Evolutionary conservation across 1,140 invertebrate species (phyloP), one percentile per base, ranked within the genome.

Genomic region (Triops cancriformis): DNA sequence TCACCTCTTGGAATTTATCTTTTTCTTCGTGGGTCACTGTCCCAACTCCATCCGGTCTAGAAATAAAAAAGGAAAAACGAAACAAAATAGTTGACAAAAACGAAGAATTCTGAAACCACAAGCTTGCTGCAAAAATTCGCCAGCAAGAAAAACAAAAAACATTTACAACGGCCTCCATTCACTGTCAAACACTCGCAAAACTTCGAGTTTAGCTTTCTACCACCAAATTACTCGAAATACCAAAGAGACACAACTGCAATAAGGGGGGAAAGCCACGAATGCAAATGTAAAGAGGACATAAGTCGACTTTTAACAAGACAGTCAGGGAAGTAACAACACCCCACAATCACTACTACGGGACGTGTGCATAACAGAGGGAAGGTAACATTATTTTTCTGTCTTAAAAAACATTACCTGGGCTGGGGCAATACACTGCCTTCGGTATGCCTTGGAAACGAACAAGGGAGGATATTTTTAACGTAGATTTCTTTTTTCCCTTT

Each of bases 11-110:
- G 86, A 99, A 99, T 83, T 96, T 96, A 82, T 98, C 96, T 84
- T 97, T 98, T 84, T 99, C 98, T 84, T 97, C 96, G 82, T 95
- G 90, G 5, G 95, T 95, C 78, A 99, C 97, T 81, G 97, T 99
- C 79, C 97, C 97, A 79, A 99, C 96, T 23, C 97, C 97, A 86
- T 99, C 98, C 37, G 97, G 96, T 86, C 96, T 97, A 87, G 27
- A 80, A 72, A 27, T 0, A 72, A 73, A 42, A 73, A 74, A 72
- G 26, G 18, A n/a, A 26, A 42, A 43, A 26, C 23, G 74, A 9
- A 76, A 76, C 26, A 76, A 41, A 26, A 14, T 42, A 31, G n/a
- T 45, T 26, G 37, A 28, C 45, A 51, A 14, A 31, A 76, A 31
- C 18, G 42, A 9, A 43, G 28, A n/a, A 23, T 10, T 76, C 9